Conservation (phyloP, 2,888 invertebrate genomes). For the Melanostoma mellinum region DNA sequence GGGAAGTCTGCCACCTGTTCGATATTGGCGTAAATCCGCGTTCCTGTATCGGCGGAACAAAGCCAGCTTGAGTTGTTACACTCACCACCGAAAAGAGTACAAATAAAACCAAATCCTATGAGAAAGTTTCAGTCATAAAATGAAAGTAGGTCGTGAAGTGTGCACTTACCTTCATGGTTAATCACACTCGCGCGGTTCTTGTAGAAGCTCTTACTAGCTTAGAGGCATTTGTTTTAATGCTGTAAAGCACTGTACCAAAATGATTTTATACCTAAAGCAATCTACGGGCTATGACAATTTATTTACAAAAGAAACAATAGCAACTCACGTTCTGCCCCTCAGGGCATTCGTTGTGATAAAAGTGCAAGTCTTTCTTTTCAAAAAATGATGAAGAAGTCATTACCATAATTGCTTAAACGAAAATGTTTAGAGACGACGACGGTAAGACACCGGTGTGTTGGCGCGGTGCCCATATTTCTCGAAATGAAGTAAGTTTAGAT, state of each 20-base stretch:
- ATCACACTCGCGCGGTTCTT: conserved; percentile 12
- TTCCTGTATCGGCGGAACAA: conserved; percentile 32
- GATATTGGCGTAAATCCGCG: conserved; percentile 27
- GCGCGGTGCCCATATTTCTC: conserved; percentile 17
- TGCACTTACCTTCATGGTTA: conserved; percentile 54
- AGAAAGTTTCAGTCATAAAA: background rate
- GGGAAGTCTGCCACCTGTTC: conserved; percentile 47
- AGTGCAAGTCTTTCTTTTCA: conserved; percentile 48
- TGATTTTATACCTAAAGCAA: conserved; percentile 52
- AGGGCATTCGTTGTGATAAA: conserved; percentile 16
- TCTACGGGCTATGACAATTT: conserved; percentile 11
- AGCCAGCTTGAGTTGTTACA: background rate
- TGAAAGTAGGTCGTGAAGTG: background rate
- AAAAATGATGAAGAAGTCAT: background rate
- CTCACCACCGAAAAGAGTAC: conserved; percentile 9
- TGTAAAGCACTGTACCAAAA: conserved; percentile 39
- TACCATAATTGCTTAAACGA: conserved; percentile 45
- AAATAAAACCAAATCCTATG: conserved; percentile 11
- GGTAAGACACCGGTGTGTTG: background rate
- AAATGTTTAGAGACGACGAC: background rate
- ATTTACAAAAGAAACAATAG: conserved; percentile 28
- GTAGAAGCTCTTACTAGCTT: conserved; percentile 21
- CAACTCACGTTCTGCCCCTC: background rate
- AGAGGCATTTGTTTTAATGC: conserved; percentile 55
- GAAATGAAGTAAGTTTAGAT: conserved; percentile 26